Evolutionary conservation across 1,140 invertebrate species (phyloP), one percentile per base, ranked within the genome.

Genomic region (Drosophila setifemur): DNA sequence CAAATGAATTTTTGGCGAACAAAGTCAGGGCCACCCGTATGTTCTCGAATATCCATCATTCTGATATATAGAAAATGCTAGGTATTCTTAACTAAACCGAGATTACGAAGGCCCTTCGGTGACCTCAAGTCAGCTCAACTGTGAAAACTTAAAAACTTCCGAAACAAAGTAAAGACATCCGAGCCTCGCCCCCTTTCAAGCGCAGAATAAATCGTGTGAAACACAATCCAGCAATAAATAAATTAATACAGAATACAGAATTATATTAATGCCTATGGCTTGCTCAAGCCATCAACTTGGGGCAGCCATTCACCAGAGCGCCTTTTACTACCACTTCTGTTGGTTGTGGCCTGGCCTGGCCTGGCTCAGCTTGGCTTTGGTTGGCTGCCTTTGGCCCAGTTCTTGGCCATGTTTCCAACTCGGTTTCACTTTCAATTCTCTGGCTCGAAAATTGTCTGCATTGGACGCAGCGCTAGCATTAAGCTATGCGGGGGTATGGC

Each of bases 371-470:
- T 63, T 43, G 61, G 54, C 23, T 54, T 64, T 75, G 73, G 39
- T 75, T 49, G 72, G 57, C 35, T 75, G 72, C 18, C n/a, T 57
- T 76, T 55, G 72, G 58, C 73, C 73, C 47, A 76, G 73, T 76
- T 76, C 73, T 76, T 70, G 42, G 57, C 40, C 43, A 14, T 64
- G 44, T n/a, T 70, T 64, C 26, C 47, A 54, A 21, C 42, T 23
- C 35, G 48, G 71, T 54, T 74, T 74, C 47, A 75, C 73, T 76
- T 75, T 76, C 72, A 48, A 70, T 73, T 63, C 43, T 72, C 7
- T 43, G 12, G 11, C 28, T 70, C n/a, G 16, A 26, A 75, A n/a
- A 50, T 55, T 44, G 28, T 33, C 26, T 45, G 28, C 21, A 67
- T 35, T 71, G 25, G 26, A 12, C 44, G 39, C 47, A 52, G 57